These are phyloP conservation scores for Paraescarpia echinospica DNA, from an alignment of 1,140 invertebrate genomes.

Conservation along the genomic window DNA sequence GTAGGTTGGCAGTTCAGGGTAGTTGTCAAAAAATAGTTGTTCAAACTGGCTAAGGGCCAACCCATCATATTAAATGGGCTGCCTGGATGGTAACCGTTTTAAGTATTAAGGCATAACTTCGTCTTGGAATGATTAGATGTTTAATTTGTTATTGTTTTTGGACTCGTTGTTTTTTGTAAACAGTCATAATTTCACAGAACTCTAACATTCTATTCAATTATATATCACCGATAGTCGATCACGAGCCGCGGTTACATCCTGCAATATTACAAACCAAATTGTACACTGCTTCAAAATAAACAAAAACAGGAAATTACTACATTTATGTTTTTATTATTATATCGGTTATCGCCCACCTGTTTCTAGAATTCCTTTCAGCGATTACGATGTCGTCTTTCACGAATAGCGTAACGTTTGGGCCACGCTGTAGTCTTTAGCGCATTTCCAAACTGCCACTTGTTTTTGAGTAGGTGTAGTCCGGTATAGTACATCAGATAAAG, in stretches of 20 bases:
- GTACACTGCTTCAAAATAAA: neutral
- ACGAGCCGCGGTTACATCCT: neutral
- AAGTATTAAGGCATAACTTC: too few relatives aligned
- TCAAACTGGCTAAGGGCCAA: too few relatives aligned
- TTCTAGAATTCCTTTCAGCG: neutral
- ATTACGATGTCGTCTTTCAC: neutral
- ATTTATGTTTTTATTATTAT: neutral
- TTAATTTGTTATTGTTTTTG: too few relatives aligned
- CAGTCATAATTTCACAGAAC: neutral
- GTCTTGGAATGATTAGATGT: too few relatives aligned
- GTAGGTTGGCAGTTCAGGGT: too few relatives aligned
- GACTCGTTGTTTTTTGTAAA: neutral
- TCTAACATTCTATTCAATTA: neutral
- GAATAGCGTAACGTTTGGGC: neutral
- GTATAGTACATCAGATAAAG: neutral
- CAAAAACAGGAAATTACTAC: neutral
- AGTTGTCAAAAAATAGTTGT: too few relatives aligned
- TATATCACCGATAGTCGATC: neutral
- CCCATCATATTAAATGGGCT: too few relatives aligned
- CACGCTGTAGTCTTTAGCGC: neutral
- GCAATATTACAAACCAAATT: neutral
- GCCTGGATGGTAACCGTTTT: too few relatives aligned
- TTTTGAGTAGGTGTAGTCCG: neutral
- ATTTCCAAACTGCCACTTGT: neutral
- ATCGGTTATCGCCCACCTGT: conserved; percentile 3